Base-by-base conservation (phyloP, 2,113 vertebrate species). In the Malaclemys terrapin region DNA sequence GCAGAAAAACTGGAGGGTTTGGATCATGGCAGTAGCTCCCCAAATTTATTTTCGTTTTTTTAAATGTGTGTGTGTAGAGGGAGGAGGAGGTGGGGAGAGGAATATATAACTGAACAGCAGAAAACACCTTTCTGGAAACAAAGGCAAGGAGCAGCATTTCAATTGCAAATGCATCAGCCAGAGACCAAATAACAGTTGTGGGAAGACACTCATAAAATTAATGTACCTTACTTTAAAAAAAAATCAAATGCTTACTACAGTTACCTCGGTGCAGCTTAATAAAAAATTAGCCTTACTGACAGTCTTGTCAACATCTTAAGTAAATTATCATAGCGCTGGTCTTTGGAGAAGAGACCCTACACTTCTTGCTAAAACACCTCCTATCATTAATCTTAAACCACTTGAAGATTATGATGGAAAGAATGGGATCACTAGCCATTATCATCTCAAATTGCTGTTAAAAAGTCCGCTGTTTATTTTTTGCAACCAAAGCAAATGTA, bases 401-500 rank as follows among this genome's bases (percentile, higher is more conserved):
- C 98, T 99, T 98, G 98, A 99, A 99, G 98, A 99, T 99, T 98
- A 98, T 99, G 98, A 98, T 98, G 98, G 98, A 98, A 98, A 98
- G 98, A 98, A 98, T 97, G 98, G 98, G 98, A 98, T 98, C 98
- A 98, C 98, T 98, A 98, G 98, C 98, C 98, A 98, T 99, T 99
- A 99, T 98, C 98, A 97, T 98, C 98, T 99, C 98, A 96, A 97
- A 98, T 98, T 96, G 98, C 98, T 98, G 95, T 97, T 98, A 98
- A 98, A 98, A 98, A 98, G 96, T 97, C 97, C 97, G 94, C 89
- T 97, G 96, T 98, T 98, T 98, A 98, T 98, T 98, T 98, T 98
- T 98, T 98, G 98, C 97, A 98, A 99, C 98, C 96, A 98, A 97
- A 98, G 97, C 95, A 98, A 97, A 97, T 94, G 95, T 84, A 89